Percentiles rank a stretch among this genome's conserved stretches.
Conservation (phyloP, 2,888 invertebrate genomes). For the Amphipoea lucens region DNA sequence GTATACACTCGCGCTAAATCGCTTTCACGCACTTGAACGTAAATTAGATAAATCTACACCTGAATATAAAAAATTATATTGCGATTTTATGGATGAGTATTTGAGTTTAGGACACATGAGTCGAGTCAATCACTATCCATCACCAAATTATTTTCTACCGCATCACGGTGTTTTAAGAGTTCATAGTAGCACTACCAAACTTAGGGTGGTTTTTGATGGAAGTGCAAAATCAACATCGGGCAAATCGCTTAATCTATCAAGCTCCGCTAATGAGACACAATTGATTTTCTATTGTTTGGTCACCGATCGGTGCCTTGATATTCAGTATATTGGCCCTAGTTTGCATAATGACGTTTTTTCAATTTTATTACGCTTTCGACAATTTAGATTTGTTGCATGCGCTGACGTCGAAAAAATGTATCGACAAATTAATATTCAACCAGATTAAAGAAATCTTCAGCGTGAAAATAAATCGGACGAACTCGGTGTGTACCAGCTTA, state of each 20-base stretch:
- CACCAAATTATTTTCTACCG: slow-evolving; percentile 23
- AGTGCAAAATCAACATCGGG: slow-evolving; percentile 10
- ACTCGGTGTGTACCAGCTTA: background rate
- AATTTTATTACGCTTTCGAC: slow-evolving; percentile 28
- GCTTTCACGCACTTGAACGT: slow-evolving; percentile 14
- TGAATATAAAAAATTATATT: slow-evolving; percentile 27
- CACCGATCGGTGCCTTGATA: background rate
- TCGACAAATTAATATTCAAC: slow-evolving; percentile 6
- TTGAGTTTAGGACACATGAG: slow-evolving; percentile 21
- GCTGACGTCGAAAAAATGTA: background rate
- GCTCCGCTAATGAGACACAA: too few species aligned
- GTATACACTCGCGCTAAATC: slow-evolving; percentile 1
- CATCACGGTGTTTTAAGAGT: slow-evolving; percentile 15
- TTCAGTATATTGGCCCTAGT: slow-evolving; percentile 20
- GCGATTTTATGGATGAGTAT: slow-evolving; percentile 15
- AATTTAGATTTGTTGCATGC: background rate
- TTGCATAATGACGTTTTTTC: slow-evolving; percentile 8
- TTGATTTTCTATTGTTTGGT: too few species aligned
- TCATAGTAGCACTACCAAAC: slow-evolving; percentile 5
- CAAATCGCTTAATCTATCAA: slow-evolving; percentile 9
- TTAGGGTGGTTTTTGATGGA: background rate
- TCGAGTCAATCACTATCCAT: slow-evolving; percentile 30
- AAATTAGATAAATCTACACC: slow-evolving; percentile 14
- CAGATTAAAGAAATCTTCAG: slow-evolving; percentile 16
- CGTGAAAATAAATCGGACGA: slow-evolving; percentile 17